Conservation (phyloP, 2,113 vertebrate species). For the Dromiciops gliroides region DNA sequence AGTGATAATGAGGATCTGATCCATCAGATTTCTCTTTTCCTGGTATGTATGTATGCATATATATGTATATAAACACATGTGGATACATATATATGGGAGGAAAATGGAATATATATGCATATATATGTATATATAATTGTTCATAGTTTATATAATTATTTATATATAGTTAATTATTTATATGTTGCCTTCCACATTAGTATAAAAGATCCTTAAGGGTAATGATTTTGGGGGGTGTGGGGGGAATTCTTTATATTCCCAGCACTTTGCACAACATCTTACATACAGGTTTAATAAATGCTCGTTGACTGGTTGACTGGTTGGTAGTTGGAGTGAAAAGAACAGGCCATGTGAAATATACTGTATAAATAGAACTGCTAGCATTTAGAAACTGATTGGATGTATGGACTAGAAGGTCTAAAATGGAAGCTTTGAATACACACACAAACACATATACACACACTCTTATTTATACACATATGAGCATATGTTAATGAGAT, state of each 20-base stretch:
- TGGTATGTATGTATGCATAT: background rate
- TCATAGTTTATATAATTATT: too few relatives aligned
- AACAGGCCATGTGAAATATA: background rate
- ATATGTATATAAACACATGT: too few relatives aligned
- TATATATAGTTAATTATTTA: background rate
- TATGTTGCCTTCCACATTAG: background rate
- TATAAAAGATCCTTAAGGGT: background rate
- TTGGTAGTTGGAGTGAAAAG: background rate
- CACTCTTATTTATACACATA: background rate
- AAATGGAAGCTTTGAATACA: constrained; percentile 29
- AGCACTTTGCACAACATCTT: background rate
- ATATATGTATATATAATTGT: too few relatives aligned
- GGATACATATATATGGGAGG: too few relatives aligned
- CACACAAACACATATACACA: background rate
- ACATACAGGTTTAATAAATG: background rate
- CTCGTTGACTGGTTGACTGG: background rate
- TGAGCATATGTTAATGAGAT: background rate
- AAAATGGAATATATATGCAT: too few relatives aligned
- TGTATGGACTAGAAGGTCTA: background rate
- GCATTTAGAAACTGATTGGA: background rate
- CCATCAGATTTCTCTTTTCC: background rate
- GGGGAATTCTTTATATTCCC: background rate
- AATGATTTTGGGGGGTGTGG: background rate
- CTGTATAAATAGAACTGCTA: background rate
- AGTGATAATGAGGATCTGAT: background rate